A percentile compares a stretch with the other conserved stretches of the same genome.
Conservation (phyloP, 2,113 vertebrate genomes). For the Hippolais icterina region DNA sequence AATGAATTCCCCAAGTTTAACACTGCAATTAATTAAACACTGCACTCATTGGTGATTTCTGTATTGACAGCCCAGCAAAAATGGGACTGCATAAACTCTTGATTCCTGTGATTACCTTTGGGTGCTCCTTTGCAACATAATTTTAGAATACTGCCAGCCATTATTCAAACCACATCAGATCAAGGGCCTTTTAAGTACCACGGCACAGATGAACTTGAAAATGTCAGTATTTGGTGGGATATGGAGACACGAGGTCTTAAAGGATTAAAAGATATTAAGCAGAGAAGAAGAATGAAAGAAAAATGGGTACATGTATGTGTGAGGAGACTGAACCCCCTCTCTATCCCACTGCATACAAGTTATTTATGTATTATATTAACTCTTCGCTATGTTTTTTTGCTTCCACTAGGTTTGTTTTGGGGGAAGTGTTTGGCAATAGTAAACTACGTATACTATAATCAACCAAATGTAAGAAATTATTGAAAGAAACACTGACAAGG, state of each 20-base stretch:
- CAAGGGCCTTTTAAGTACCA: conserved; percentile 6
- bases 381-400: not conserved
- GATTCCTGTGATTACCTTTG: not conserved
- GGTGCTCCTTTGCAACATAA: not conserved
- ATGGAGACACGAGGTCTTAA: not conserved
- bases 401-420: not conserved
- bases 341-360: not conserved
- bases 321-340: not conserved
- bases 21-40: not conserved
- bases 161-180: conserved; percentile 14
- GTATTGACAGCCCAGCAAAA: not conserved
- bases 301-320: not conserved
- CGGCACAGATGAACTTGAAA: conserved; percentile 12
- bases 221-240: not conserved
- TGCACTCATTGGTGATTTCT: not conserved
- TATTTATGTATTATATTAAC: not conserved
- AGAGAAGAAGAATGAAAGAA: not conserved
- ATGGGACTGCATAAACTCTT: not conserved
- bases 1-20: not conserved
- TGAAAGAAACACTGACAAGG: conserved; percentile 48
- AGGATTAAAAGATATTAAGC: not conserved
- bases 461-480: conserved; percentile 28
- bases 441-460: conserved; percentile 26
- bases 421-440: not conserved
- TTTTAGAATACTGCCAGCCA: not conserved